Evolutionary conservation across 2,113 vertebrate species (phyloP).

Genomic region (Pteropus alecto): DNA sequence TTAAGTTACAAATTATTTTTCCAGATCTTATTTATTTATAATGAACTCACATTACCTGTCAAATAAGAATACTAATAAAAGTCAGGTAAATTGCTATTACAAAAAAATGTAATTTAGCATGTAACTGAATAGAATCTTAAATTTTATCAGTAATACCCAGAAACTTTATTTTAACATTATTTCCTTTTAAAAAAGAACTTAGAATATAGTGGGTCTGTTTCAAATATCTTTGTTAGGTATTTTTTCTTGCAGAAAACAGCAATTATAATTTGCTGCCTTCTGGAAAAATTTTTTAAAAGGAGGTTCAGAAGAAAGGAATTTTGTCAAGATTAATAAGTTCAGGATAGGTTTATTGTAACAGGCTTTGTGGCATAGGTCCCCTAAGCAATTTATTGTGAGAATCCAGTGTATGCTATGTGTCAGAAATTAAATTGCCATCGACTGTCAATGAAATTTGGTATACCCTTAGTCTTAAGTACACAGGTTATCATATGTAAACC

Average conservation of each 20-base stretch:
- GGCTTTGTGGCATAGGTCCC: not conserved
- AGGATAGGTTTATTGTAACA: not conserved
- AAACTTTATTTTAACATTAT: not conserved
- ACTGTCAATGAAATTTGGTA: not conserved
- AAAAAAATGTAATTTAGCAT: not conserved
- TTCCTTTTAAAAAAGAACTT: not conserved
- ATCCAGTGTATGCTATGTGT: not conserved
- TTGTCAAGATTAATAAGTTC: not conserved
- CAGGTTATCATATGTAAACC: not conserved
- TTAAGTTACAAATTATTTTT: slow-evolving; percentile 46
- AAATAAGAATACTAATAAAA: slow-evolving; percentile 13
- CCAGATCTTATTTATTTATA: slow-evolving; percentile 46
- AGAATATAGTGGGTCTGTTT: not conserved
- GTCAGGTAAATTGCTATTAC: not conserved
- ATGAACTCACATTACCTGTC: not conserved
- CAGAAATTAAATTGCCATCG: not conserved
- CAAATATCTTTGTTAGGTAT: not conserved
- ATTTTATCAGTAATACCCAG: slow-evolving; percentile 24
- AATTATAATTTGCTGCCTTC: not conserved
- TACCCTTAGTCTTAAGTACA: not conserved
- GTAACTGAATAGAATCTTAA: not conserved
- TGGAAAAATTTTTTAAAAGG: not conserved
- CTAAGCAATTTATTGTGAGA: not conserved
- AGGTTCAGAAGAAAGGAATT: not conserved
- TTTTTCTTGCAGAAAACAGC: not conserved